Percentiles rank a stretch among this genome's conserved stretches.
Evolutionary conservation across 2,888 invertebrate species (phyloP).

Genomic region (Dendrolimus pini): DNA sequence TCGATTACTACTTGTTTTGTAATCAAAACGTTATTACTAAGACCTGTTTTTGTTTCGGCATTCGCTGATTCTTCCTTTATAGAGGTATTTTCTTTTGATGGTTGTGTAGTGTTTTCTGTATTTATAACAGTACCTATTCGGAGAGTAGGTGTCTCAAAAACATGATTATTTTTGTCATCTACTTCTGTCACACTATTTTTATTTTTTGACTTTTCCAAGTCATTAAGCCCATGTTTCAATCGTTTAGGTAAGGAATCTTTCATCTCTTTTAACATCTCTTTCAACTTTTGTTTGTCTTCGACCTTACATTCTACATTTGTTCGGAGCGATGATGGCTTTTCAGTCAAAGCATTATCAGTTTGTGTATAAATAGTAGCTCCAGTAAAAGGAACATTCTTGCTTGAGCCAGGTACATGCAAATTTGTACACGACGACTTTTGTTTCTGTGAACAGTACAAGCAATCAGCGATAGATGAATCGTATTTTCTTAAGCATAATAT

Average conservation of each 20-base stretch:
- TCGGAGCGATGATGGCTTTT: conserved; percentile 5
- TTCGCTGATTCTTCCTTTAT: conserved; percentile 3
- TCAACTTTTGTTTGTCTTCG: conserved; percentile 77
- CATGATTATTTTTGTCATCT: conserved; percentile 11
- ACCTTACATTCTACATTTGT: conserved; percentile 13
- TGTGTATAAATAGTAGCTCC: conserved; percentile 35
- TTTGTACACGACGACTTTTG: conserved; percentile 8
- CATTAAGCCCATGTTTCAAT: conserved; percentile 45
- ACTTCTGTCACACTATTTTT: conserved; percentile 6
- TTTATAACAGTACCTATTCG: conserved; percentile 38
- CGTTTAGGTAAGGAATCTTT: conserved; percentile 83
- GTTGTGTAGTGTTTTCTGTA: conserved; percentile 12
- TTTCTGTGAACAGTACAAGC: conserved; percentile 37
- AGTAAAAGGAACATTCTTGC: conserved; percentile 9
- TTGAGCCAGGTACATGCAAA: background rate
- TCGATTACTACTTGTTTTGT: conserved; percentile 28
- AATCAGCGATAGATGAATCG: conserved; percentile 40
- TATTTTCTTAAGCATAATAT: conserved; percentile 54
- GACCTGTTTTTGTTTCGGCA: background rate
- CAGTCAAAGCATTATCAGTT: conserved; percentile 24
- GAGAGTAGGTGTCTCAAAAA: conserved; percentile 52
- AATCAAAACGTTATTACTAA: conserved; percentile 14
- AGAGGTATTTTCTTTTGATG: conserved; percentile 6
- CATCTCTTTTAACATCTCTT: conserved; percentile 86
- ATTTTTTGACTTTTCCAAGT: conserved; percentile 10